phyloP scores from a whole-genome alignment of 2,888 invertebrate genomes.

The Sinodicranocentrus sp. region DNA sequence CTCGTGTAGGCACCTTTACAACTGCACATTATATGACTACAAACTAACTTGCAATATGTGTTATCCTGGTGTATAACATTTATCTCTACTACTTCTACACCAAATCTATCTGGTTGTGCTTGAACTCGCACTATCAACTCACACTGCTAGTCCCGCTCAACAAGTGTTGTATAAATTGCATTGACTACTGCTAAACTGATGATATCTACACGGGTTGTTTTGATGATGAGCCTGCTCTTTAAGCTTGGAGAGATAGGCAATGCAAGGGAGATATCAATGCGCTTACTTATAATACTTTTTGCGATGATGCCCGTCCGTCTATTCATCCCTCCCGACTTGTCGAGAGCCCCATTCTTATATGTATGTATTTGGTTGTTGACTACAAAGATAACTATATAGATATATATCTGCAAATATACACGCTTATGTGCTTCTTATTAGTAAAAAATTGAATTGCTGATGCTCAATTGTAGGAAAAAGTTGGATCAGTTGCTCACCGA shows the following conservation, averaged over 20 bases:
- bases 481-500: slow-evolving; percentile 44
- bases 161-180: slow-evolving; percentile 54
- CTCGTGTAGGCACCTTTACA: too few species aligned
- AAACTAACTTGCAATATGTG: too few species aligned
- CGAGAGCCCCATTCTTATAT: neutral
- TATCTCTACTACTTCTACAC: neutral
- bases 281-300: neutral
- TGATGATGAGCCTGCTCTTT: slow-evolving; percentile 20
- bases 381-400: too few species aligned
- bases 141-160: slow-evolving; percentile 20
- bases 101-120: neutral
- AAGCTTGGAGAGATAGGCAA: slow-evolving; percentile 1
- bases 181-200: neutral
- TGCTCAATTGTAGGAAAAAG: slow-evolving; percentile 44
- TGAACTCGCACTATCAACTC: slow-evolving; percentile 46
- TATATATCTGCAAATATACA: slow-evolving; percentile 10
- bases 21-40: too few species aligned
- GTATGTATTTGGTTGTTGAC: neutral
- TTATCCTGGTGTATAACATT: neutral
- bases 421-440: slow-evolving; percentile 17
- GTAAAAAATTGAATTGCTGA: slow-evolving; percentile 47
- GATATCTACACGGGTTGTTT: slow-evolving; percentile 41
- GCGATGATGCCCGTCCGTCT: slow-evolving; percentile 13
- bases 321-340: slow-evolving; percentile 3
- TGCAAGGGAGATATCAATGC: slow-evolving; percentile 6